These are phyloP conservation scores for Blastobasis adustella DNA, from an alignment of 2,888 invertebrate genomes.

Conservation along the genomic window DNA sequence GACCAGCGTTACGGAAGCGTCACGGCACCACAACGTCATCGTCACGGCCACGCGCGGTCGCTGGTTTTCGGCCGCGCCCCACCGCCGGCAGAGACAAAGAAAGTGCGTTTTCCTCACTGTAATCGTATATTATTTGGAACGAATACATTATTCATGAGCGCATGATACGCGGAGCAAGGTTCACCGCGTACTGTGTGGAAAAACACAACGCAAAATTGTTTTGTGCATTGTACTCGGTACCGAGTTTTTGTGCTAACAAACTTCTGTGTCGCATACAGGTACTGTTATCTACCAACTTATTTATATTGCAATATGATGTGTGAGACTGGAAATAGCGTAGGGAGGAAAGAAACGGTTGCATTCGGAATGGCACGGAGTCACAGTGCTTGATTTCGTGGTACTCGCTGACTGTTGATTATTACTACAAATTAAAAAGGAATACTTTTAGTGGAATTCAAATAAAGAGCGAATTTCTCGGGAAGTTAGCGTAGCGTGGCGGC, in stretches of 20 bases:
- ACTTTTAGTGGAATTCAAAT: constrained; percentile 26
- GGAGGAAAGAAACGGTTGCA: no score
- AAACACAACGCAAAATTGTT: not conserved
- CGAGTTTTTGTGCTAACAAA: no score
- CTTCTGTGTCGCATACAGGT: no score
- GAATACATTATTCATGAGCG: constrained; percentile 64
- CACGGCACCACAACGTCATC: no score
- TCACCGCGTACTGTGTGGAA: constrained; percentile 44
- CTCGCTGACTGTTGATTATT: not conserved
- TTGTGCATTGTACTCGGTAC: no score
- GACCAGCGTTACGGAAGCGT: constrained; percentile 30
- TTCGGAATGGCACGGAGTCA: no score
- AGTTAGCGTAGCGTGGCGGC: constrained; percentile 23
- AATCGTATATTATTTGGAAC: constrained; percentile 69
- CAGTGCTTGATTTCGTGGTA: no score
- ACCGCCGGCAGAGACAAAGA: constrained; percentile 44
- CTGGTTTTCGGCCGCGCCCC: not conserved
- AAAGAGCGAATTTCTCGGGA: constrained; percentile 18
- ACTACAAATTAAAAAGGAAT: constrained; percentile 7
- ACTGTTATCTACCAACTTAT: no score
- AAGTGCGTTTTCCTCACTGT: constrained; percentile 65
- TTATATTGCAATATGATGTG: no score
- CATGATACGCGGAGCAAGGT: constrained; percentile 64
- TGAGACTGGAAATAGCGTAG: no score
- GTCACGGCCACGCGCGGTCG: constrained; percentile 5